phyloP scores from a whole-genome alignment of 2,888 invertebrate species.

The Synergus itoensis region DNA sequence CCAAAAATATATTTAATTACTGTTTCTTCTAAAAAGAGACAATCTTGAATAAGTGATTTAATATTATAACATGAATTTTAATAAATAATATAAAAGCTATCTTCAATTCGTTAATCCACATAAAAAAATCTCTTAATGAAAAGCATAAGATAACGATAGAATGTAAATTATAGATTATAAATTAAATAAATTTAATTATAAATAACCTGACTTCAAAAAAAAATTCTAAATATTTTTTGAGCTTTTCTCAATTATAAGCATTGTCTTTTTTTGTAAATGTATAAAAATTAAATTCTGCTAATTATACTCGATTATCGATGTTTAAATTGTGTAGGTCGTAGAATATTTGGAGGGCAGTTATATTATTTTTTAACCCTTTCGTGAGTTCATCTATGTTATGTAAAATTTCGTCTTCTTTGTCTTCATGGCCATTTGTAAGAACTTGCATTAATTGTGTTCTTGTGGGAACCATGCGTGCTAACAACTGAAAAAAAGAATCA shows the following conservation, averaged over 20 bases:
- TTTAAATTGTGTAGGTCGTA: constrained; percentile 77
- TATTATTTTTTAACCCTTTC: constrained; percentile 80
- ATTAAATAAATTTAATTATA: background rate
- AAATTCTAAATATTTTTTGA: background rate
- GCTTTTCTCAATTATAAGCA: background rate
- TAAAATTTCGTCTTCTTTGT: constrained; percentile 73
- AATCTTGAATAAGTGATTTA: background rate
- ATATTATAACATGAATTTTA: background rate
- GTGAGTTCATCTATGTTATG: constrained; percentile 78
- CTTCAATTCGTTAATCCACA: background rate
- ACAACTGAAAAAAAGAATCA: constrained; percentile 79
- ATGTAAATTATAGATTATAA: background rate
- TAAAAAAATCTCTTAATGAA: background rate
- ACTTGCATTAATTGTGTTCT: constrained; percentile 80
- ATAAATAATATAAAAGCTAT: constrained; percentile 5
- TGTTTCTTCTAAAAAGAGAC: background rate
- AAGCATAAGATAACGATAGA: background rate
- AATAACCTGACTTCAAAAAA: background rate
- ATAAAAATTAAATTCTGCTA: constrained; percentile 12
- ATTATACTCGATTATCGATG: constrained; percentile 26
- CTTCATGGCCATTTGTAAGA: constrained; percentile 77
- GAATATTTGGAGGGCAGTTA: constrained; percentile 82
- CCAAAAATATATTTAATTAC: constrained; percentile 5
- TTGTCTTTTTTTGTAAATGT: background rate
- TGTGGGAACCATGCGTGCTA: constrained; percentile 83